phyloP scores from a whole-genome alignment of 2,888 invertebrate genomes.

The Callyntrura guangdongensis region DNA sequence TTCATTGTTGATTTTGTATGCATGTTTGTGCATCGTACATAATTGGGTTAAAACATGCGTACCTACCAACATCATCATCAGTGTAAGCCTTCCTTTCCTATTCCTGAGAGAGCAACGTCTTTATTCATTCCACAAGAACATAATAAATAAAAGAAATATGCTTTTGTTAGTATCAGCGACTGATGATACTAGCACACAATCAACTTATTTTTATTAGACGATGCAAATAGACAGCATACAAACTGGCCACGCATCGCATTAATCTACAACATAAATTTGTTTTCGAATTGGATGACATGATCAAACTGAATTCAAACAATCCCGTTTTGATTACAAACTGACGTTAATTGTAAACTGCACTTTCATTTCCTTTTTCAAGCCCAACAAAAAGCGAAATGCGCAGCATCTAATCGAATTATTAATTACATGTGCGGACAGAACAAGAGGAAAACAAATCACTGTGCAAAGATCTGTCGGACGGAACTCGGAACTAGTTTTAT shows the following conservation, averaged over 20 bases:
- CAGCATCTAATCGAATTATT: conserved; percentile 16
- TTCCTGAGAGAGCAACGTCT: too few species aligned
- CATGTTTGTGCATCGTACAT: conserved; percentile 10
- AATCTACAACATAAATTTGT: too few species aligned
- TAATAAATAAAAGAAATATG: too few species aligned
- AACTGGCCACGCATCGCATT: neutral
- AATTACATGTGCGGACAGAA: conserved; percentile 4
- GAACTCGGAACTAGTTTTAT: conserved; percentile 5
- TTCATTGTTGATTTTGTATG: conserved; percentile 45
- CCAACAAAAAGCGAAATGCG: neutral
- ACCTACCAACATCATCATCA: neutral
- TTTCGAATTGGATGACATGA: neutral
- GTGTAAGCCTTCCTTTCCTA: too few species aligned
- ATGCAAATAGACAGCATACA: too few species aligned
- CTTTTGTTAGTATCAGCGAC: too few species aligned
- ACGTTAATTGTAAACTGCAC: conserved; percentile 34
- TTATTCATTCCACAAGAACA: too few species aligned
- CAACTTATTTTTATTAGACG: neutral
- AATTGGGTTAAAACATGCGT: conserved; percentile 17
- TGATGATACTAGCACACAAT: too few species aligned
- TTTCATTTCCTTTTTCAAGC: conserved; percentile 63
- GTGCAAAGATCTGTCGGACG: neutral
- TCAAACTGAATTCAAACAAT: conserved; percentile 4
- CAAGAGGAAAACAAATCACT: neutral
- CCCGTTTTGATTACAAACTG: conserved; percentile 6